Evolutionary conservation across 1,140 invertebrate species (phyloP).

Genomic region (Pteromalus puparum): DNA sequence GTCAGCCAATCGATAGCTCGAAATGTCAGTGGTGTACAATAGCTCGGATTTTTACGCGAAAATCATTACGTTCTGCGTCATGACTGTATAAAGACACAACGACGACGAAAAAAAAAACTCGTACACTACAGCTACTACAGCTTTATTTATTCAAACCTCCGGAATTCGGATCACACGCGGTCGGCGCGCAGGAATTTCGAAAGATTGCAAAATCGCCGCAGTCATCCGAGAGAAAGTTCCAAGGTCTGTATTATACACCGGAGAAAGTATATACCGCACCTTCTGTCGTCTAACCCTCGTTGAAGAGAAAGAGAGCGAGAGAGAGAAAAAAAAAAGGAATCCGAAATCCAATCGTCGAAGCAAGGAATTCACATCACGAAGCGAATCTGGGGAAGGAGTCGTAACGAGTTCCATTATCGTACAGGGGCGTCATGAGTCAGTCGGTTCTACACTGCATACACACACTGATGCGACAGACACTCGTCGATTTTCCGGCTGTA

Average conservation of each 20-base stretch:
- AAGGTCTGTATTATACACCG: conserved; percentile 3
- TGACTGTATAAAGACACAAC: neutral
- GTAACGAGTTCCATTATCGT: conserved; percentile 54
- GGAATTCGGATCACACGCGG: neutral
- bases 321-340: neutral
- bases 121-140: too few species aligned
- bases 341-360: conserved; percentile 42
- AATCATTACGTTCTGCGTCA: conserved; percentile 13
- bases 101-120: too few species aligned
- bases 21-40: neutral
- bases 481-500: neutral
- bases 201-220: neutral
- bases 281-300: neutral
- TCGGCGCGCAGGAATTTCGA: too few species aligned
- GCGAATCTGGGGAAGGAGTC: conserved; percentile 46
- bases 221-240: neutral
- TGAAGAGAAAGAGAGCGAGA: neutral
- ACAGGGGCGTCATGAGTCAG: conserved; percentile 43
- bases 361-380: conserved; percentile 49
- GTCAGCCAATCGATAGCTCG: conserved; percentile 22
- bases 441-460: neutral
- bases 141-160: too few species aligned
- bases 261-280: neutral
- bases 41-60: neutral
- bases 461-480: neutral